Conservation (phyloP, 2,888 invertebrate genomes). For the Pseudococcus jackbeardsleyi region DNA sequence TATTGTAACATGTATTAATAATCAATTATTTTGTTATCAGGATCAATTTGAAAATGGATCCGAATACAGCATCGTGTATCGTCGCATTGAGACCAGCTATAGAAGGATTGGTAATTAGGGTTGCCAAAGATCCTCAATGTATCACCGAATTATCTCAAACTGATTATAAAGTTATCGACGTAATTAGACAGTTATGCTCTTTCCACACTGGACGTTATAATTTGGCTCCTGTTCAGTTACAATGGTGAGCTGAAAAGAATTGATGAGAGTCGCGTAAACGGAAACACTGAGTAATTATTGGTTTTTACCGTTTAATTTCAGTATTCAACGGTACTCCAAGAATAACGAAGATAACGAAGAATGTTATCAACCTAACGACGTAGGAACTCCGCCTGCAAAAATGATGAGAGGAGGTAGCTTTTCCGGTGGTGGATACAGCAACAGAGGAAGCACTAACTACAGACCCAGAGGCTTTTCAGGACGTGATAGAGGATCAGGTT, state of each 20-base stretch:
- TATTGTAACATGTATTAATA: too few relatives aligned
- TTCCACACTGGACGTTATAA: constrained; percentile 82
- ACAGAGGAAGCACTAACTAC: neutral
- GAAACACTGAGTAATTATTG: neutral
- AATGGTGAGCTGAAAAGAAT: constrained; percentile 66
- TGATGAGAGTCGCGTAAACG: neutral
- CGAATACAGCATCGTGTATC: constrained; percentile 82
- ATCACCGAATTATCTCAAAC: constrained; percentile 76
- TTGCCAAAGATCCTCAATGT: constrained; percentile 84
- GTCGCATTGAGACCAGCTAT: constrained; percentile 90
- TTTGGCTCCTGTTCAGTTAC: constrained; percentile 73
- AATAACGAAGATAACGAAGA: neutral
- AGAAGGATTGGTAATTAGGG: constrained; percentile 85
- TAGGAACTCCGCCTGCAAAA: neutral
- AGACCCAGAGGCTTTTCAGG: neutral
- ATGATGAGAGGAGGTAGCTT: constrained; percentile 60
- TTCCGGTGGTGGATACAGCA: constrained; percentile 54
- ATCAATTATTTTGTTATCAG: constrained; percentile 68
- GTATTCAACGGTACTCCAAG: constrained; percentile 1
- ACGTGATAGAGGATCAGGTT: neutral
- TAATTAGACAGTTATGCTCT: constrained; percentile 82
- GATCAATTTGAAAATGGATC: constrained; percentile 89
- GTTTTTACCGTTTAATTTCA: neutral
- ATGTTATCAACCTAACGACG: neutral
- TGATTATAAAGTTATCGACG: constrained; percentile 79